A percentile compares a stretch with the other conserved stretches of the same genome.
Evolutionary conservation across 2,888 invertebrate genomes (phyloP).

Genomic region (Acrobasis suavella): DNA sequence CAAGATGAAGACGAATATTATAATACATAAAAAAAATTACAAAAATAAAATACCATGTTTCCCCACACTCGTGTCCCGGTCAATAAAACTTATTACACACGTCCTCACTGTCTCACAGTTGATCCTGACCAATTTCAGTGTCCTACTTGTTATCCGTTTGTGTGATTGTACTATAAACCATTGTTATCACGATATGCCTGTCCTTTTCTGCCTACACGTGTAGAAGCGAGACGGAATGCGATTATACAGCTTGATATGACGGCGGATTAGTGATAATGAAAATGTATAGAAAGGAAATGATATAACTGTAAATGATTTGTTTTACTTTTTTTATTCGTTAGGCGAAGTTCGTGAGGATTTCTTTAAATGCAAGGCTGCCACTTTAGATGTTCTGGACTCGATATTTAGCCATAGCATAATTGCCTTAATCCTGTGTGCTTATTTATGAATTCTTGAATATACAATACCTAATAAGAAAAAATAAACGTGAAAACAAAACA

Average conservation of each 20-base stretch:
- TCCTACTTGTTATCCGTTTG: conserved; percentile 57
- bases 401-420: too few relatives aligned
- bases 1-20: too few relatives aligned
- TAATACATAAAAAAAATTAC: background rate
- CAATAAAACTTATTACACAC: conserved; percentile 38
- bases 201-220: conserved; percentile 40
- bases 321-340: too few relatives aligned
- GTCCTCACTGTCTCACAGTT: conserved; percentile 38
- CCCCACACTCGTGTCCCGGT: conserved; percentile 34
- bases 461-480: too few relatives aligned
- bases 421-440: too few relatives aligned
- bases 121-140: conserved; percentile 62
- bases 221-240: conserved; percentile 28
- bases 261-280: conserved; percentile 31
- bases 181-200: conserved; percentile 50
- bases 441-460: too few relatives aligned
- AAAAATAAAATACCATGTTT: conserved; percentile 52
- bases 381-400: too few relatives aligned
- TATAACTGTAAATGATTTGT: conserved; percentile 20
- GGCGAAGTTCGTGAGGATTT: too few relatives aligned
- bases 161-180: conserved; percentile 49
- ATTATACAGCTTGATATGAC: conserved; percentile 30
- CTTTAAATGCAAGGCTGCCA: too few relatives aligned
- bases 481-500: too few relatives aligned
- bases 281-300: conserved; percentile 25